phyloP scores from a whole-genome alignment of 2,797 vertebrate species.

The Nannoperca obscura region DNA sequence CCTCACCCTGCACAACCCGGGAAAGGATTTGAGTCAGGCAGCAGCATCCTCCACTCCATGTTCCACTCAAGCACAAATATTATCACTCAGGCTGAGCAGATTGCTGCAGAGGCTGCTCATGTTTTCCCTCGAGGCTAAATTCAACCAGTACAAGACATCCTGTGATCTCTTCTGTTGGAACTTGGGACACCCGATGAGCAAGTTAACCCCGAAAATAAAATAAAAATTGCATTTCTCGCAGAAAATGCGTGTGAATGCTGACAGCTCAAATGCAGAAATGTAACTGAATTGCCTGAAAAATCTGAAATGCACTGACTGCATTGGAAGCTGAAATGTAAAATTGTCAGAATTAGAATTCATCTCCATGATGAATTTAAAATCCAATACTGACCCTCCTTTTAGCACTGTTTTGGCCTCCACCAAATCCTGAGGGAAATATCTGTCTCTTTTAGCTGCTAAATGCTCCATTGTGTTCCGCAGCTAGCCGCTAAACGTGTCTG shows the following conservation, averaged over 20 bases:
- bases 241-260: no score
- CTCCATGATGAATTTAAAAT: background rate
- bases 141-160: slow-evolving; percentile 28
- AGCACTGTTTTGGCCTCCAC: background rate
- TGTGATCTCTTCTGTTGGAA: slow-evolving; percentile 14
- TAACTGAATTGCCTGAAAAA: no score
- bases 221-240: background rate
- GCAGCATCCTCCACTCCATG: slow-evolving; percentile 38
- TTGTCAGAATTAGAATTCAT: no score
- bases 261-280: no score
- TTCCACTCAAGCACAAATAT: slow-evolving; percentile 44
- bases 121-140: slow-evolving; percentile 20
- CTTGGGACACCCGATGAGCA: slow-evolving; percentile 18
- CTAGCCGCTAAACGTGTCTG: background rate
- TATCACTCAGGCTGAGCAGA: slow-evolving; percentile 34
- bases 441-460: background rate
- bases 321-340: no score
- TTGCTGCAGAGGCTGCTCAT: slow-evolving; percentile 10
- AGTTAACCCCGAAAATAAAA: slow-evolving; percentile 8
- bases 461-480: background rate
- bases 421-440: background rate
- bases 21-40: slow-evolving; percentile 44
- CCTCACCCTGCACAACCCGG: slow-evolving; percentile 34
- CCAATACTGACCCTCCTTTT: background rate
- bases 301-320: no score